Evolutionary conservation across 2,888 invertebrate genomes (phyloP).

Genomic region (Papilio protenor): DNA sequence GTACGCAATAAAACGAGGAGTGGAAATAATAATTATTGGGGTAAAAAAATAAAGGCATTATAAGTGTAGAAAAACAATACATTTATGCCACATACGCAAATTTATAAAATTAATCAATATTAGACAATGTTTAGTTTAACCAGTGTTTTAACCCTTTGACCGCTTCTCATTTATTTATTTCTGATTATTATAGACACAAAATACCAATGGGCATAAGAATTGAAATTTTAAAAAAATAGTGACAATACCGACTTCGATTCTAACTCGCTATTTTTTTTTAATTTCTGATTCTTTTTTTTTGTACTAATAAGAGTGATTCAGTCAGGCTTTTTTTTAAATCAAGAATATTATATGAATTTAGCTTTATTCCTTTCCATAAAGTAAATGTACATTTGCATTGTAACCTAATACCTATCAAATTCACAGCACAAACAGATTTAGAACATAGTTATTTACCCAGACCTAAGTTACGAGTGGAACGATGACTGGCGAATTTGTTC

Average conservation of each 20-base stretch:
- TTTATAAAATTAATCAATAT: too few species aligned
- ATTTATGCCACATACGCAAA: background rate
- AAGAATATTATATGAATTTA: background rate
- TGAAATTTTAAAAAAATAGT: too few species aligned
- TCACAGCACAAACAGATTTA: background rate
- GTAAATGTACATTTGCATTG: background rate
- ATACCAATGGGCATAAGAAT: too few species aligned
- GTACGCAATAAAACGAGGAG: background rate
- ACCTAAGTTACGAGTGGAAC: constrained; percentile 28
- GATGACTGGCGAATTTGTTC: constrained; percentile 40
- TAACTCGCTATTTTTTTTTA: too few species aligned
- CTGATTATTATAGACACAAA: too few species aligned
- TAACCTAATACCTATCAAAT: constrained; percentile 22
- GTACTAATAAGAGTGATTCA: too few species aligned
- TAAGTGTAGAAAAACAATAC: background rate
- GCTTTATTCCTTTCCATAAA: background rate
- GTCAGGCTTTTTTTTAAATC: too few species aligned
- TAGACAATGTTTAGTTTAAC: too few species aligned
- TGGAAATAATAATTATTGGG: background rate
- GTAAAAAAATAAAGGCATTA: background rate
- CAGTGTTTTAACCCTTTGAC: too few species aligned
- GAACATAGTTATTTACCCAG: constrained; percentile 21
- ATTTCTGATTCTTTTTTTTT: too few species aligned
- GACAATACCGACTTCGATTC: too few species aligned
- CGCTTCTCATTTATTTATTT: too few species aligned